A percentile compares a stretch with the other conserved stretches of the same genome.
These are phyloP conservation scores for Xenopus petersii DNA, from an alignment of 2,797 vertebrate genomes.

Conservation along the genomic window DNA sequence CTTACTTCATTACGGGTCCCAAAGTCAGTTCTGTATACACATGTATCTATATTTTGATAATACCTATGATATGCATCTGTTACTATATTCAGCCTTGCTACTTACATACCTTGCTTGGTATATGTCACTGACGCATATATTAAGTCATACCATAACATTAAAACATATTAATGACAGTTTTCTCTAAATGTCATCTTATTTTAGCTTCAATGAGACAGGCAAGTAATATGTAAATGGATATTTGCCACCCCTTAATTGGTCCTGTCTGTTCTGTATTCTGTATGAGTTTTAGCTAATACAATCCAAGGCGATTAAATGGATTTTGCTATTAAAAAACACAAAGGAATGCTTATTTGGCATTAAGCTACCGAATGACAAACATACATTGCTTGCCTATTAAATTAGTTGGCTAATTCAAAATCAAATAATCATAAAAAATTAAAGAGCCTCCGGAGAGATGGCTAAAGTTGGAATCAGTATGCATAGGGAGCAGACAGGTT, in stretches of 20 bases:
- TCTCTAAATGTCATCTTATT: background rate
- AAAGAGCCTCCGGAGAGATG: constrained; percentile 55
- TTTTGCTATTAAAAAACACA: background rate
- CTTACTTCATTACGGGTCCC: too few species aligned
- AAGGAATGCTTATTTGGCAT: constrained; percentile 7
- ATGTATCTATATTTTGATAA: too few species aligned
- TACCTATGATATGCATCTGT: too few species aligned
- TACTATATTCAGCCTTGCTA: too few species aligned
- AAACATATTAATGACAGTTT: background rate
- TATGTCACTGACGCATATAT: background rate
- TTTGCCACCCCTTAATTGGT: constrained; percentile 16
- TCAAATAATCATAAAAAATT: constrained; percentile 52
- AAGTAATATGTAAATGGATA: constrained; percentile 2
- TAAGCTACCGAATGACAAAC: background rate
- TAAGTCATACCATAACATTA: background rate
- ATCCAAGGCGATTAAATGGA: background rate
- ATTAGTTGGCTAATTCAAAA: constrained; percentile 51
- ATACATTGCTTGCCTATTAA: constrained; percentile 42
- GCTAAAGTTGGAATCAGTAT: constrained; percentile 57
- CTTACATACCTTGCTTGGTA: too few species aligned
- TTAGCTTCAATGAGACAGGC: background rate
- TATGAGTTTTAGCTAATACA: too few species aligned
- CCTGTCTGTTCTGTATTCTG: constrained; percentile 9
- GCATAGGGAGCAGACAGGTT: constrained; percentile 52
- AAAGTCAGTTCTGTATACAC: too few species aligned